Evolutionary conservation across 2,888 invertebrate species (phyloP).

Genomic region (Micropterix aruncella): DNA sequence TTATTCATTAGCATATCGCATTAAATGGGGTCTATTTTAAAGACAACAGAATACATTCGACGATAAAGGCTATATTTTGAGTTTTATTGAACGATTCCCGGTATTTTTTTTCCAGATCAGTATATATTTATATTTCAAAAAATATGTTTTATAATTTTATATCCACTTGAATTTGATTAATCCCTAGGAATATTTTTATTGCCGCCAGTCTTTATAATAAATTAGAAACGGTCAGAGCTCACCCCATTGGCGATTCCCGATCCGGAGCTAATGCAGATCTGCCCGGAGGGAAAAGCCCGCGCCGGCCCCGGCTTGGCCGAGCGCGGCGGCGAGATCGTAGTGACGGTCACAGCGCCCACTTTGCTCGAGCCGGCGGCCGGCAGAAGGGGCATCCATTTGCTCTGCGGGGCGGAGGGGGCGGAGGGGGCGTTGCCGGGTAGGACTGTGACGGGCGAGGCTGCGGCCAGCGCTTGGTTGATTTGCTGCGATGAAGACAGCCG

Average conservation of each 20-base stretch:
- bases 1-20: no score
- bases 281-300: conserved; percentile 8
- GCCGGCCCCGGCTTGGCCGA: background rate
- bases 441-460: conserved; percentile 12
- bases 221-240: no score
- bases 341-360: conserved; percentile 48
- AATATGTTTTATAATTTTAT: no score
- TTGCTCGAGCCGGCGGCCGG: conserved; percentile 6
- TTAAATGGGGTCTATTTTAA: no score
- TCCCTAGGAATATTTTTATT: no score
- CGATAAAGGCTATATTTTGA: no score
- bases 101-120: no score
- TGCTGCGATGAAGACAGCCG: conserved; percentile 65
- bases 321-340: conserved; percentile 39
- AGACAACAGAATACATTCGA: no score
- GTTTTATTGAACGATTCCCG: no score
- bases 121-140: no score
- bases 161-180: no score
- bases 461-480: conserved; percentile 39
- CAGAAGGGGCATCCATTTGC: conserved; percentile 9
- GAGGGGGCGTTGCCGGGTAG: conserved; percentile 17
- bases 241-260: conserved; percentile 7
- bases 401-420: conserved; percentile 16
- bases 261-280: conserved; percentile 10
- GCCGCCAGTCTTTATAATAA: conserved; percentile 1